These are phyloP conservation scores for Halocynthia roretzi DNA, from an alignment of 23 tunicate species.

Conservation along the genomic window DNA sequence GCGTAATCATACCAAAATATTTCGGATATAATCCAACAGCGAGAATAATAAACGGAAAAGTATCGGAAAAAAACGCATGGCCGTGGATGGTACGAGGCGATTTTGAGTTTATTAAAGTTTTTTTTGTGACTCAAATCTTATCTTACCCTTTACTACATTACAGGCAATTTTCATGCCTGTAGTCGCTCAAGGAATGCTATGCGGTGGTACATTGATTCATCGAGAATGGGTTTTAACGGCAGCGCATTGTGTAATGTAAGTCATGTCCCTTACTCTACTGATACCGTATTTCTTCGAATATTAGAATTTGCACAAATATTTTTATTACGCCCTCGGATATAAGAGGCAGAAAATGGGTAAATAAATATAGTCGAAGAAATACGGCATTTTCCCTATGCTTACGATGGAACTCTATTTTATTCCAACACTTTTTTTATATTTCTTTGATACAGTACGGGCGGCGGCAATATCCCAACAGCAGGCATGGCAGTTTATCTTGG, in stretches of 20 bases:
- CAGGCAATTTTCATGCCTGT: constrained; percentile 4
- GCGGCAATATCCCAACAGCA: neutral
- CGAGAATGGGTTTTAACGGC: constrained; percentile 1
- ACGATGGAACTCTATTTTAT: too few relatives aligned
- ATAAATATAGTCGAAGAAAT: too few relatives aligned
- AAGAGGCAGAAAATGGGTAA: too few relatives aligned
- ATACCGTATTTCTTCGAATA: neutral
- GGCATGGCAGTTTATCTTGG: constrained; percentile 9
- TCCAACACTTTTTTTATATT: neutral
- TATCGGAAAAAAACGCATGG: constrained; percentile 5
- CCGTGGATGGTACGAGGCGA: constrained; percentile 9
- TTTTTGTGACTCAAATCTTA: neutral
- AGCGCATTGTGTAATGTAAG: constrained; percentile 8
- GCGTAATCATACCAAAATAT: neutral
- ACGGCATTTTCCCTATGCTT: too few relatives aligned
- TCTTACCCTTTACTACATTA: neutral
- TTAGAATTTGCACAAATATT: neutral
- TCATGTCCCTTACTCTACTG: neutral
- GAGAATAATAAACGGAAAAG: constrained; percentile 7
- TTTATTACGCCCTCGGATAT: too few relatives aligned
- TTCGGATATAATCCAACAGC: neutral
- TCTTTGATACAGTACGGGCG: neutral
- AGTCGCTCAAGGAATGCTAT: neutral
- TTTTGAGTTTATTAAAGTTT: neutral
- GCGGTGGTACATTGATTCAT: constrained; percentile 4